Base-by-base conservation (phyloP, 2,797 vertebrate species). In the Anas georgica region DNA sequence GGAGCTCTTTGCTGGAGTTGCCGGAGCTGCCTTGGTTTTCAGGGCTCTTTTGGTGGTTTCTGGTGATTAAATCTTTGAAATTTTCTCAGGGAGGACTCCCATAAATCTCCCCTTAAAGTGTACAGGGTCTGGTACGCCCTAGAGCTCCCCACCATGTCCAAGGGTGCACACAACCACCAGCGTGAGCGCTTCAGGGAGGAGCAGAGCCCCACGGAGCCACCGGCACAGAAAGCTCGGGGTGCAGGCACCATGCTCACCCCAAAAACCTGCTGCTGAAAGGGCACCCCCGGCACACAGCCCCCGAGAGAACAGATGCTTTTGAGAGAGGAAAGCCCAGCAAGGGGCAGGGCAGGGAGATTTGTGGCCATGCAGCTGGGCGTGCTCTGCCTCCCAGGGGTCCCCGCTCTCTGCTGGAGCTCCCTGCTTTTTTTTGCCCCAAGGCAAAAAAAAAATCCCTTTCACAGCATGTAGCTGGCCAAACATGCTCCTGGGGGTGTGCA, bases 241-340 rank as follows among this genome's bases (percentile, higher is more conserved):
- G 46, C 14, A 1, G 4, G 14, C 25, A 3, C 31, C 35, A 18
- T 43, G 33, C 31, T 70, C n/a, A 13, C n/a, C 26, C 15, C 73
- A 21, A 39, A 11, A 66, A 22, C 35, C 67, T 64, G 69, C 39
- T 62, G 75, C 35, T 72, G 64, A 48, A 59, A 56, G 25, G 35
- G 59, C 23, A 62, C 7, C 9, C 46, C 48, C 22, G 31, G 48
- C 76, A 68, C 62, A 75, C 90, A 87, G 20, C 1, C 10, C 91
- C 86, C 81, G 22, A 95, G 87, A 77, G 91, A 75, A 94, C 75
- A 83, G 21, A 63, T 29, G 78, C 78, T 88, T 78, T 80, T 9
- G 56, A 18, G 56, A 81, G 77, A 21, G 39, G 39, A 94, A 91
- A 95, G 35, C 33, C 29, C 66, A 80, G 70, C 10, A 4, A 86